Conservation (phyloP, 2,797 vertebrate genomes). For the Rhinichthys osculus region DNA sequence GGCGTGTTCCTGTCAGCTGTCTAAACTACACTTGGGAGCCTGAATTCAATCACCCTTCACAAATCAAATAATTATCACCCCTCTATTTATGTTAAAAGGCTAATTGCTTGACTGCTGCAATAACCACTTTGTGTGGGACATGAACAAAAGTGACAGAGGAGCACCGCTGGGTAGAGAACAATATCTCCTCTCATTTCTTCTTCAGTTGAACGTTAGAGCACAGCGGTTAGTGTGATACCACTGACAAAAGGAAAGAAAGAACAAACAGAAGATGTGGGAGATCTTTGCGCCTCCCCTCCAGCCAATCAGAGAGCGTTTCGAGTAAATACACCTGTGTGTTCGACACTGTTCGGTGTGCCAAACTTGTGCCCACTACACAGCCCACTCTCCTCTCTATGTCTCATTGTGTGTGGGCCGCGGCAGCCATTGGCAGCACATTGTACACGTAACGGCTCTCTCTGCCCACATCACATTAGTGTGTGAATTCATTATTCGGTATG, state of each 20-base stretch:
- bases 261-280: conserved; percentile 26
- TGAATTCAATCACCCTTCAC: conserved; percentile 33
- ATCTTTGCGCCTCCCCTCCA: conserved; percentile 32
- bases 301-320: conserved; percentile 32
- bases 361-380: conserved; percentile 43
- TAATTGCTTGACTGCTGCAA: conserved; percentile 36
- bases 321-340: conserved; percentile 47
- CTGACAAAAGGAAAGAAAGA: conserved; percentile 11
- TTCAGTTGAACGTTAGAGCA: neutral
- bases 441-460: conserved; percentile 47
- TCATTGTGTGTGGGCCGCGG: conserved; percentile 50
- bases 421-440: conserved; percentile 45
- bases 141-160: conserved; percentile 27
- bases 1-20: conserved; percentile 3
- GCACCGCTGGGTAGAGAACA: conserved; percentile 5
- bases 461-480: conserved; percentile 45
- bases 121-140: conserved; percentile 4
- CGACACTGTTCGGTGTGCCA: conserved; percentile 42
- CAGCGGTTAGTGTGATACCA: neutral
- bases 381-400: conserved; percentile 40
- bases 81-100: conserved; percentile 34
- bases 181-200: conserved; percentile 13
- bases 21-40: conserved; percentile 11
- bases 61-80: conserved; percentile 44
- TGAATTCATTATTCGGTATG: conserved; percentile 20